Evolutionary conservation across 2,797 vertebrate species (phyloP).

Genomic region (Enteromius radiatus): DNA sequence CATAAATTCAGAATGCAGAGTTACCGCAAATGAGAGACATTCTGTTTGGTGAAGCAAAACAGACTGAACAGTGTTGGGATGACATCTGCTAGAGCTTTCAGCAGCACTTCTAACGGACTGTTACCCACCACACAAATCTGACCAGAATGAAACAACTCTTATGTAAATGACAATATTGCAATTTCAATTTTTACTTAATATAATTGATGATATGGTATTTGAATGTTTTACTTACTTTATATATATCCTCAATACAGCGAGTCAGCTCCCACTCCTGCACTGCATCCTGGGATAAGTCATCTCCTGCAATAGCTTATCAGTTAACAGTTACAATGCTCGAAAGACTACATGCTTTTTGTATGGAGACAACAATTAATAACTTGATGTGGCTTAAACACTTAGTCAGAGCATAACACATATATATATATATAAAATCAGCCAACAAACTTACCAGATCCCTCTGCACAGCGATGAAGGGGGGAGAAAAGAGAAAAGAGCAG

Average conservation of each 20-base stretch:
- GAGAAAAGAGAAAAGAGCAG: conserved; percentile 83
- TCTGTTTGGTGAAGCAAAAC: conserved; percentile 90
- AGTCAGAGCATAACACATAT: conserved; percentile 1
- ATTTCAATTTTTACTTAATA: neutral
- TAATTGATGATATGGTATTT: neutral
- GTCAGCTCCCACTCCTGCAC: conserved; percentile 86
- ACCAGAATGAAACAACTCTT: neutral
- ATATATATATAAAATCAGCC: neutral
- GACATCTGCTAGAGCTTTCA: conserved; percentile 77
- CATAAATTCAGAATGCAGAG: conserved; percentile 29
- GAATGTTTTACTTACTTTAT: conserved; percentile 83
- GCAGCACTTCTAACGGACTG: conserved; percentile 74
- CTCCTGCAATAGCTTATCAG: conserved; percentile 21
- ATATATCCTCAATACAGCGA: conserved; percentile 85
- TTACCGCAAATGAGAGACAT: conserved; percentile 91
- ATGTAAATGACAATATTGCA: neutral
- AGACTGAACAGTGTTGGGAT: conserved; percentile 86
- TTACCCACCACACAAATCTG: conserved; percentile 93
- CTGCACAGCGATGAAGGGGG: conserved; percentile 77
- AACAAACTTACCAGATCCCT: conserved; percentile 70
- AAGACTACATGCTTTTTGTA: neutral
- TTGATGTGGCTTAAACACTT: conserved; percentile 15
- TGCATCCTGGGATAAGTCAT: conserved; percentile 61
- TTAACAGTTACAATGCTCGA: neutral
- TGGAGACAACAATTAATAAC: conserved; percentile 8